A percentile compares a stretch with the other conserved stretches of the same genome.
Conservation (phyloP, 1,140 invertebrate species). For the Atta texana region DNA sequence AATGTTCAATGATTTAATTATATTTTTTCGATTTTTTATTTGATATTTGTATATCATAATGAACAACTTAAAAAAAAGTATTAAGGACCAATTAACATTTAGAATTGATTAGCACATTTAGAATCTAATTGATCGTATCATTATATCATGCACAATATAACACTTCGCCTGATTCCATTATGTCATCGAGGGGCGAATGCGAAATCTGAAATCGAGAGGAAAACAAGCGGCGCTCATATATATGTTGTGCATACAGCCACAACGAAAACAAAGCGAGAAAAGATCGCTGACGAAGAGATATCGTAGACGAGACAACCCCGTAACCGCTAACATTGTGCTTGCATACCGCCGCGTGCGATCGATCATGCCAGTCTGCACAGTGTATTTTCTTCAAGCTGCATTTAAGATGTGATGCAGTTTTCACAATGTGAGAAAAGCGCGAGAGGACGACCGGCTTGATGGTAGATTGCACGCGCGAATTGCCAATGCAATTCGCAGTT, state of each 20-base stretch:
- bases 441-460: not conserved
- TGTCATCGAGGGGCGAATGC: slow-evolving; percentile 22
- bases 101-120: too few relatives aligned
- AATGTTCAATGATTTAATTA: too few relatives aligned
- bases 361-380: slow-evolving; percentile 42
- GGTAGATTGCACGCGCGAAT: not conserved
- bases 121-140: too few relatives aligned
- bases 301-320: slow-evolving; percentile 63
- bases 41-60: too few relatives aligned
- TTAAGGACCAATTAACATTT: too few relatives aligned
- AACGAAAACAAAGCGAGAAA: slow-evolving; percentile 59
- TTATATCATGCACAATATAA: too few relatives aligned
- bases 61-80: too few relatives aligned
- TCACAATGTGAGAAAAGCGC: slow-evolving; percentile 49
- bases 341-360: slow-evolving; percentile 21
- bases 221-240: slow-evolving; percentile 57
- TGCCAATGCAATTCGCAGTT: not conserved
- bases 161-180: too few relatives aligned
- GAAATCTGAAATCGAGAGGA: slow-evolving; percentile 56
- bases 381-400: slow-evolving; percentile 38
- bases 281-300: slow-evolving; percentile 67
- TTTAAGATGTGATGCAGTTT: slow-evolving; percentile 34
- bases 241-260: slow-evolving; percentile 46
- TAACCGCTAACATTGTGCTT: slow-evolving; percentile 55
- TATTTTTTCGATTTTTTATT: too few relatives aligned